Conservation (phyloP, 2,888 invertebrate genomes). For the Drosophila nr. fundita region DNA sequence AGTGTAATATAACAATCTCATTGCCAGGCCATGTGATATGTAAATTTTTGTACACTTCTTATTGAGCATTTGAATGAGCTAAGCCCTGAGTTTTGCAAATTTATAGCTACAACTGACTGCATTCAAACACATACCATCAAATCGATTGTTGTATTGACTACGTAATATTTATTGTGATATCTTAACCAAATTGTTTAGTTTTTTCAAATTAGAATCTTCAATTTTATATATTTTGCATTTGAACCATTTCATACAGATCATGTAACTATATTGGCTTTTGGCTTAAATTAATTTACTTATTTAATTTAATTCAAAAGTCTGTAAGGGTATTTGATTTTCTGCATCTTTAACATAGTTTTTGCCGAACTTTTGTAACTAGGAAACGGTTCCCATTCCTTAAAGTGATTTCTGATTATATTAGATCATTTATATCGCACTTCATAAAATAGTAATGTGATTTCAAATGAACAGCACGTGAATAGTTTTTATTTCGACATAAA, state of each 20-base stretch:
- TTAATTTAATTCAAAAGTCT: neutral
- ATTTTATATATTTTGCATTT: no score
- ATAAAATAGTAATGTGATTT: neutral
- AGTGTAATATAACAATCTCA: constrained; percentile 45
- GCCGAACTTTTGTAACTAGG: neutral
- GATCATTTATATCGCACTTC: neutral
- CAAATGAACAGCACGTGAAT: neutral
- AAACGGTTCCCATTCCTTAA: constrained; percentile 16
- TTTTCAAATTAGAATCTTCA: neutral
- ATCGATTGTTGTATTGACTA: neutral
- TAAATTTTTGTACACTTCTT: constrained; percentile 38
- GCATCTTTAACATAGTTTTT: neutral
- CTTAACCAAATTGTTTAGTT: neutral
- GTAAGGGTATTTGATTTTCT: neutral
- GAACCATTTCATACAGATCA: neutral
- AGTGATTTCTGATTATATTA: constrained; percentile 6
- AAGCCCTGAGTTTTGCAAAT: constrained; percentile 17
- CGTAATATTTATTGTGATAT: neutral
- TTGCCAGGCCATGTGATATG: constrained; percentile 52
- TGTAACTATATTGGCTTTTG: neutral
- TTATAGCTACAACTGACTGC: neutral
- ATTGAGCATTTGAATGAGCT: constrained; percentile 30
- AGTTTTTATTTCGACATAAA: neutral
- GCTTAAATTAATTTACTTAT: neutral
- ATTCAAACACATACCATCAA: neutral